Evolutionary conservation across 2,113 vertebrate species (phyloP), one percentile per base, ranked within the genome.

Genomic region (Desmodus rotundus): DNA sequence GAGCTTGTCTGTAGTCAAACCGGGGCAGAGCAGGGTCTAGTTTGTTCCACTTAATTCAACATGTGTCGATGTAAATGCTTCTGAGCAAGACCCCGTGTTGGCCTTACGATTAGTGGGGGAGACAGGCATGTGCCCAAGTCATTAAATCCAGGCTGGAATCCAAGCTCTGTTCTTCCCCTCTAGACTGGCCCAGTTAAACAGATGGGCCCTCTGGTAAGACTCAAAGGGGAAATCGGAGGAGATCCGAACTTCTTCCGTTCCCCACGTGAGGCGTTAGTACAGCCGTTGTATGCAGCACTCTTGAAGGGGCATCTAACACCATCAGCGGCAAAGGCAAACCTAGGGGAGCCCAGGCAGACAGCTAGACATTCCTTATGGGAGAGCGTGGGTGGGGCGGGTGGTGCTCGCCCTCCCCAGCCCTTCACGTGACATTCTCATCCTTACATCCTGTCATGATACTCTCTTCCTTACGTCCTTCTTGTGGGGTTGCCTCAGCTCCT

Each of bases 291-390:
- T 1, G 0, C 5, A 52, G 19, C 73, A 16, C 26, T 58, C 17
- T 38, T 26, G 14, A 13, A 38, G 78, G 65, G 47, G 4, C 9
- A 11, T 26, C 15, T 3, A 6, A 10, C 2, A 26, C 24, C 38
- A 17, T 68, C 73, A 47, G 47, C 31, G 52, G 4, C 58, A 68
- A 28, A 41, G 52, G 20, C 24, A 50, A 31, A 24, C 8, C 14
- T 26, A 10, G 17, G 3, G 16, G 38, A 78, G 31, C 17, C 20
- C n/a, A 36, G 19, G 14, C 12, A 19, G 58, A 74, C 6, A 20
- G n/a, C 36, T 41, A 3, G 2, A 24, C 15, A 3, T 19, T n/a
- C 6, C 26, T 36, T 38, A 13, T 0, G 0, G 38, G 76, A 4
- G 19, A 9, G 2, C 6, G 0, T 11, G 36, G 54, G 38, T 47